phyloP scores from a whole-genome alignment of 2,113 vertebrate genomes.

The Mus musculus region GRCm39 chr9:84348501-84349000 shows the following conservation, averaged over 20 bases:
- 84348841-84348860: neutral
- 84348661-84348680: fast-evolving
- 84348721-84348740: neutral
- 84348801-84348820: neutral
- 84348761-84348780: neutral
- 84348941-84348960: neutral
- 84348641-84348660: neutral
- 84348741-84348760: neutral
- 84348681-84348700: neutral
- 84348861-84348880: conserved; percentile 40
- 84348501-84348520: neutral
- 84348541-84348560: neutral
- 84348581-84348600: neutral
- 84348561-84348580: neutral
- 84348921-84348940: neutral
- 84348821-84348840: neutral
- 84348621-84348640: neutral
- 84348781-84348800: neutral
- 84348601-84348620: neutral
- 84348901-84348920: neutral
- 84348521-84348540: neutral
- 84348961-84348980: neutral
- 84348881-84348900: neutral
- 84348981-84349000: conserved; percentile 77
- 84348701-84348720: neutral